Conservation (phyloP, 2,888 invertebrate species). For the Penaeus monodon region DNA sequence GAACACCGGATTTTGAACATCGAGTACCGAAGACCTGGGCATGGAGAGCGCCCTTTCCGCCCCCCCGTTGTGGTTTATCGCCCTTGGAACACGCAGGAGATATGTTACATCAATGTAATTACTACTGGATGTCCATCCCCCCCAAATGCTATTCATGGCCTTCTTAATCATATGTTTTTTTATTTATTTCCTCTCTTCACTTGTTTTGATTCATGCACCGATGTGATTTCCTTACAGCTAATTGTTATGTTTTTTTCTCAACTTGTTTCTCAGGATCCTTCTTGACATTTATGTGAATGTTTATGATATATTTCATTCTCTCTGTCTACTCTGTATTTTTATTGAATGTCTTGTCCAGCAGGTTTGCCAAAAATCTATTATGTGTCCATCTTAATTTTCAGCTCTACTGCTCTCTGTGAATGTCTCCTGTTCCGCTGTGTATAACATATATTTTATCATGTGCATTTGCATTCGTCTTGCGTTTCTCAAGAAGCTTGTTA, state of each 20-base stretch:
- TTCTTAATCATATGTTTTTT: too few species aligned
- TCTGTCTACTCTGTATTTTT: too few species aligned
- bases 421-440: too few species aligned
- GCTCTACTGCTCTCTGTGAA: too few species aligned
- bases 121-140: slow-evolving; percentile 31
- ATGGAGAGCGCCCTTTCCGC: slow-evolving; percentile 37
- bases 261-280: background rate
- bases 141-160: slow-evolving; percentile 22
- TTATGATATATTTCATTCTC: background rate
- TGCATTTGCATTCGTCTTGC: too few species aligned
- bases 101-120: slow-evolving; percentile 69
- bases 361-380: background rate
- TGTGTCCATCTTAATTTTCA: slow-evolving; percentile 1
- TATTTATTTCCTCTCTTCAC: background rate
- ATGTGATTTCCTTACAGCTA: background rate
- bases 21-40: slow-evolving; percentile 45
- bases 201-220: background rate
- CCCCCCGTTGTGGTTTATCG: slow-evolving; percentile 55
- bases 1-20: slow-evolving; percentile 37
- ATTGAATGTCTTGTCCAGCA: slow-evolving; percentile 21
- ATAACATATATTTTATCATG: too few species aligned
- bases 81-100: slow-evolving; percentile 69
- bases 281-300: slow-evolving; percentile 11
- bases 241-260: slow-evolving; percentile 16
- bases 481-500: too few species aligned